A percentile compares a stretch with the other conserved stretches of the same genome.
These are phyloP conservation scores for Natator depressus DNA, from an alignment of 2,113 vertebrate genomes.

Conservation along the genomic window DNA sequence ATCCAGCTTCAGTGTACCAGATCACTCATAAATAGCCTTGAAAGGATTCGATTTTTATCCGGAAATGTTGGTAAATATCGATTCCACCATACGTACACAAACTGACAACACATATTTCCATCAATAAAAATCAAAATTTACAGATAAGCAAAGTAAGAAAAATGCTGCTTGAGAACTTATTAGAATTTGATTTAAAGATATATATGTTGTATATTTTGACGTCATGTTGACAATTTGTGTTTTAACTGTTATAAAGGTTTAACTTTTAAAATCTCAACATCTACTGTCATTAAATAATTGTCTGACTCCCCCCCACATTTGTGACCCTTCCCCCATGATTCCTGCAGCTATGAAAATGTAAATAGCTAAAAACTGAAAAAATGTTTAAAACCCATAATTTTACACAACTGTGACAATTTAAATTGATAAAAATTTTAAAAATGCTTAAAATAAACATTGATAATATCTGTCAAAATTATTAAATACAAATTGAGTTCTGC, in stretches of 20 bases:
- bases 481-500: not conserved
- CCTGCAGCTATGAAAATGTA: not conserved
- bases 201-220: not conserved
- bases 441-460: not conserved
- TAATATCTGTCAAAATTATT: not conserved
- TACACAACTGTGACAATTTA: not conserved
- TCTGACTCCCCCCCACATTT: not conserved
- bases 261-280: not conserved
- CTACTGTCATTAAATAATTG: not conserved
- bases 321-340: not conserved
- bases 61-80: not conserved
- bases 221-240: not conserved
- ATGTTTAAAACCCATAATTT: not conserved
- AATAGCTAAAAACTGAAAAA: not conserved
- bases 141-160: not conserved
- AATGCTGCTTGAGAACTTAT: not conserved
- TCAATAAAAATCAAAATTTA: not conserved
- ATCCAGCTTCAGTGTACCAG: not conserved
- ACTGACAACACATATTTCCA: not conserved
- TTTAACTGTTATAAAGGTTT: not conserved
- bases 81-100: not conserved
- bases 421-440: too few relatives aligned
- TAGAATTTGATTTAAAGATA: not conserved
- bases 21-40: not conserved
- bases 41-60: not conserved